Evolutionary conservation across 2,888 invertebrate genomes (phyloP), one percentile per base, ranked within the genome.

Genomic region (Kuschelorhynchus macadamiae): DNA sequence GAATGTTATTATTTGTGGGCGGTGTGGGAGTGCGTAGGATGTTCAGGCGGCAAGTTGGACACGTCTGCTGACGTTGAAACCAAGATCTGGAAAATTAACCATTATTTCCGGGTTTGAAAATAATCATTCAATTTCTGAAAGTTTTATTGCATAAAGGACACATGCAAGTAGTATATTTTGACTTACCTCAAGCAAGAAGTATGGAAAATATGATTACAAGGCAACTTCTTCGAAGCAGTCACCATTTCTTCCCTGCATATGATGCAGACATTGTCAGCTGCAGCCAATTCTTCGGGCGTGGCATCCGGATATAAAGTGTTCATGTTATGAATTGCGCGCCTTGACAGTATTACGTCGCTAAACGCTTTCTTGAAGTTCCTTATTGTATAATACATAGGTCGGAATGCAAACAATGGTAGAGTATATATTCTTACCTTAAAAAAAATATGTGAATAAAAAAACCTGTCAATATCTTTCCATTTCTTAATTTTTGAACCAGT

Each of bases 41-140:
- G 85, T 98, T 97, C 72, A 97, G 87, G 11, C 98, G 90, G 82
- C 99, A 99, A 2, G 99, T 99, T 0, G 99, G 99, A 81, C 99
- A 99, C 2, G 99, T 99, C 86, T 99, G 99, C 83, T 99, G 99
- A 7, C 99, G 90, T 85, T 99, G 99, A 86, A 99, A 99, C 99
- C 99, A 99, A 36, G 97, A 96, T 21, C 71, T 71, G 44, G 11
- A 36, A 55, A 41, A n/a, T n/a, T n/a, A n/a, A n/a, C n/a, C n/a
- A n/a, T n/a, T n/a, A n/a, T n/a, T n/a, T n/a, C n/a, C n/a, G n/a
- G n/a, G n/a, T n/a, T n/a, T n/a, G n/a, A n/a, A n/a, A n/a, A n/a
- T n/a, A n/a, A n/a, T n/a, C n/a, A n/a, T n/a, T n/a, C n/a, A n/a
- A n/a, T n/a, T n/a, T n/a, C n/a, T n/a, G n/a, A n/a, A n/a, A n/a